Conservation (phyloP, 2,888 invertebrate genomes). For the Chymomyza amoena region DNA sequence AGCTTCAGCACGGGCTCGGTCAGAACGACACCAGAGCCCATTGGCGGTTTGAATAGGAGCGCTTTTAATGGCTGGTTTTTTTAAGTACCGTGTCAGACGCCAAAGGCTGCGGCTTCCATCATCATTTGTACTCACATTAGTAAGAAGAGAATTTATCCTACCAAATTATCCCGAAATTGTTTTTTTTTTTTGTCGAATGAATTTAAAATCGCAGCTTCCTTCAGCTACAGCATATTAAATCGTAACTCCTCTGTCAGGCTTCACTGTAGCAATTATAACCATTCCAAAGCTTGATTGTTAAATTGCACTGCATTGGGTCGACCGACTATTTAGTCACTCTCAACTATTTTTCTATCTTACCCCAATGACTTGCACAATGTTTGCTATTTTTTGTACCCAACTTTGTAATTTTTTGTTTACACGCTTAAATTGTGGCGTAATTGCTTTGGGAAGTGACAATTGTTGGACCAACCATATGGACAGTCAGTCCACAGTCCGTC, state of each 20-base stretch:
- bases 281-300: conserved; percentile 37
- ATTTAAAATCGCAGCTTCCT: no score
- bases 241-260: conserved; percentile 14
- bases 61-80: no score
- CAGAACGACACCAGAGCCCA: no score
- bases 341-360: conserved; percentile 2
- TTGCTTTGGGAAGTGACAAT: conserved; percentile 73
- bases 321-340: conserved; percentile 4
- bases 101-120: no score
- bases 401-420: conserved; percentile 74
- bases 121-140: no score
- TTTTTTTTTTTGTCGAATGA: no score
- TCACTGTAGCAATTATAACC: conserved; percentile 42
- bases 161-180: no score
- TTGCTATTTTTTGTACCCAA: conserved; percentile 57
- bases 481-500: not conserved
- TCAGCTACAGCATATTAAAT: no score
- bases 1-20: no score
- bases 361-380: conserved; percentile 57
- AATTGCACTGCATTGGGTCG: conserved; percentile 26
- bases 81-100: no score
- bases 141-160: no score
- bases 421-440: conserved; percentile 70
- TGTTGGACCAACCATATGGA: conserved; percentile 30
- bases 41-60: no score